Evolutionary conservation across 2,888 invertebrate species (phyloP), one percentile per base, ranked within the genome.

Genomic region (Cosmia pyralina): DNA sequence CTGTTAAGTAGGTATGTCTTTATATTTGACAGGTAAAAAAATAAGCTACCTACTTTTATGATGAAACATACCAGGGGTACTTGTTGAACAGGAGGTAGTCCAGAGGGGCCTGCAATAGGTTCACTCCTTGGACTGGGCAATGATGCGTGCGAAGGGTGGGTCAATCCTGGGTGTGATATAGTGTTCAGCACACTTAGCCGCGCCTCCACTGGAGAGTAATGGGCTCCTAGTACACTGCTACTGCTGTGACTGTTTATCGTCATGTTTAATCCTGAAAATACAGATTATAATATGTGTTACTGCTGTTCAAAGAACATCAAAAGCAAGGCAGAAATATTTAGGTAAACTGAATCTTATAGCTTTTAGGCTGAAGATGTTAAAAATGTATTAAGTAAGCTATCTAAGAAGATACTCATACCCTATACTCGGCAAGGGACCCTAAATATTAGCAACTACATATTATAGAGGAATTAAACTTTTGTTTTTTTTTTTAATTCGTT

Each of bases 51-150:
- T 58, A 15, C 0, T 10, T 13, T 4, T 41, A 11, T 57, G 22
- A 55, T 58, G 13, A 60, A 59, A 75, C 88, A 97, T 95, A 98
- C 98, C 97, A 98, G 97, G 92, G 98, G 98, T 94, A 98, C 98
- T 97, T 98, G 98, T 95, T 98, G 98, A 88, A 98, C 98, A 75
- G 98, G 98, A 75, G 98, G 98, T 90, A 98, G 96, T 82, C 98
- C 98, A 63, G 98, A 98, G n/a, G 98, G 98, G 80, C 98, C 98
- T 80, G 98, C 97, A 66, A 98, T 96, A 52, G 97, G 97, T 91
- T 97, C 97, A 89, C 97, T 97, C 88, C 97, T 96, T 64, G 97
- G 97, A 88, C 97, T 97, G 75, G 97, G 95, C 90, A 97, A 92
- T 10, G 94, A 91, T 44, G 94, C 93, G 75, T 94, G 96, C 10